A percentile compares a stretch with the other conserved stretches of the same genome.
Conservation (phyloP, 2,113 vertebrate species). For the Brienomyrus brachyistius region DNA sequence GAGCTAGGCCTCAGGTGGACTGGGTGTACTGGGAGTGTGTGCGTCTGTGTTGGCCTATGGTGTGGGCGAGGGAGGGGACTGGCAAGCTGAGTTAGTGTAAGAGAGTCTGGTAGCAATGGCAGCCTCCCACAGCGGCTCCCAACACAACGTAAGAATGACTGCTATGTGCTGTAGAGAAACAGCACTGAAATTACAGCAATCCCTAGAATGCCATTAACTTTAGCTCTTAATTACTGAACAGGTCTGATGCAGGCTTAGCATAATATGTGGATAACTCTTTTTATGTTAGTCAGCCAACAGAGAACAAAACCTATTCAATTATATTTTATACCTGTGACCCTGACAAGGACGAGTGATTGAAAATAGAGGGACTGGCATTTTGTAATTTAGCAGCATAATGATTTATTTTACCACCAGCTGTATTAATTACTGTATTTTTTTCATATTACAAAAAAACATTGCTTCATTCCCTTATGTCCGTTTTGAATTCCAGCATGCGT, state of each 20-base stretch:
- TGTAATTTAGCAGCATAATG: neutral
- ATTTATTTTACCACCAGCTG: neutral
- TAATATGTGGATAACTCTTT: neutral
- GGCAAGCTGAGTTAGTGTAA: neutral
- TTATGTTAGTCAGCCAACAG: neutral
- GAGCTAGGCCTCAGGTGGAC: neutral
- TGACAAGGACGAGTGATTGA: neutral
- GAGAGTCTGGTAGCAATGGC: neutral
- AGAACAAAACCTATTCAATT: neutral
- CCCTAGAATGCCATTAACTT: neutral
- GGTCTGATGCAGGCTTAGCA: neutral
- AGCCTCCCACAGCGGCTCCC: neutral
- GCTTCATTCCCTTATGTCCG: neutral
- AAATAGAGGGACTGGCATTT: neutral
- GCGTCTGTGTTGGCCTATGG: neutral
- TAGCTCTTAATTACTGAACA: neutral
- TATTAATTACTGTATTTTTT: neutral
- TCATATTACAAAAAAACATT: neutral
- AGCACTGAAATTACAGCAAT: neutral
- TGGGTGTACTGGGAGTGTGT: neutral
- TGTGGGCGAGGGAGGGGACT: neutral
- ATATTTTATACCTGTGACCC: neutral
- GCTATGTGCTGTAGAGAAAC: neutral
- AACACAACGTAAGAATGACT: too few relatives aligned
- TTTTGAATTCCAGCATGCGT: neutral